Evolutionary conservation across 2,888 invertebrate genomes (phyloP).

Genomic region (Drosophila neotestacea): DNA sequence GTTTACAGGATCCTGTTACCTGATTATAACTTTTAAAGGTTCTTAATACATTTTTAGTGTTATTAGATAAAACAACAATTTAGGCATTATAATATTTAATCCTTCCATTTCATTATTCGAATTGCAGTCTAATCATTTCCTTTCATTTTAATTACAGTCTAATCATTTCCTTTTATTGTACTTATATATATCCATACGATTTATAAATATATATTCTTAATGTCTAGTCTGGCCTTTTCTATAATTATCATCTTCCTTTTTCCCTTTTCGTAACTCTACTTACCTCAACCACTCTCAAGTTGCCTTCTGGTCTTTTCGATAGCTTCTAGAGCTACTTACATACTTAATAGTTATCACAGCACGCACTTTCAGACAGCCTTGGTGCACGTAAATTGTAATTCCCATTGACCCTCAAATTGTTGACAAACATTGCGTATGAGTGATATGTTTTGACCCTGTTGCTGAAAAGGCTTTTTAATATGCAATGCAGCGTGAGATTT

Average conservation of each 20-base stretch:
- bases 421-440: constrained; percentile 53
- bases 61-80: no score
- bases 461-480: constrained; percentile 21
- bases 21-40: no score
- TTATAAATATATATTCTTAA: no score
- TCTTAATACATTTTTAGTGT: no score
- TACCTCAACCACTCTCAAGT: background rate
- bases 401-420: constrained; percentile 50
- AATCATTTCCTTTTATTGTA: no score
- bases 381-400: constrained; percentile 8
- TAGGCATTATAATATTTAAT: no score
- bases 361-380: constrained; percentile 18
- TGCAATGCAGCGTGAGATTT: constrained; percentile 20
- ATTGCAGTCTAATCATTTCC: no score
- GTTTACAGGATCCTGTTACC: no score
- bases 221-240: background rate
- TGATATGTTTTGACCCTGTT: constrained; percentile 42
- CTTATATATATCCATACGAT: no score
- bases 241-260: background rate
- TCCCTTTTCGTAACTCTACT: background rate
- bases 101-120: no score
- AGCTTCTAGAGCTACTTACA: constrained; percentile 5
- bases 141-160: no score
- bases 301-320: constrained; percentile 13
- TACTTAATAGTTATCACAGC: background rate